Conservation (phyloP, 2,113 vertebrate genomes). For the Leucopternis melanops region DNA sequence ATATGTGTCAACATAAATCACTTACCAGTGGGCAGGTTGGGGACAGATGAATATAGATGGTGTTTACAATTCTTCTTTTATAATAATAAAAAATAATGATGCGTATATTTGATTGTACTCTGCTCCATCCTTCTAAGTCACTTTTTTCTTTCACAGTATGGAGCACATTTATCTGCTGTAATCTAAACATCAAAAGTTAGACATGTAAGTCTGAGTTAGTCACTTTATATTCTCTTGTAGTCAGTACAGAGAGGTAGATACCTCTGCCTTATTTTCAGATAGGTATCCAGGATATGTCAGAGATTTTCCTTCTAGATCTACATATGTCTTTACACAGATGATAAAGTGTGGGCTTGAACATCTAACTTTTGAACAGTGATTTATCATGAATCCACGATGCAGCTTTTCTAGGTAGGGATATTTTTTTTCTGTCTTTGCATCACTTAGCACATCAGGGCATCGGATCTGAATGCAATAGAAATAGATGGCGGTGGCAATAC, state of each 20-base stretch:
- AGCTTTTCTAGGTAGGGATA: background rate
- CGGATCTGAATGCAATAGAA: background rate
- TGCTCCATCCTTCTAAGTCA: conserved; percentile 36
- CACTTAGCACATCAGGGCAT: background rate
- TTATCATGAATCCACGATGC: background rate
- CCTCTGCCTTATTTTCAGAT: background rate
- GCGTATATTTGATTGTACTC: conserved; percentile 7
- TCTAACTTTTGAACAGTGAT: background rate
- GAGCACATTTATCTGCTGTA: background rate
- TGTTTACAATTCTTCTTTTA: conserved; percentile 38
- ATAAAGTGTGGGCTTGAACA: background rate
- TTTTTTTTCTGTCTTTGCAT: background rate
- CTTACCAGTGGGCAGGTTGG: background rate
- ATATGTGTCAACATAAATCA: conserved; percentile 30
- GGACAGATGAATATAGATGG: conserved; percentile 40
- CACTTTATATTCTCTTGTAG: background rate
- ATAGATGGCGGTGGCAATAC: background rate
- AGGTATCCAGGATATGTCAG: background rate
- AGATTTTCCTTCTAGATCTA: background rate
- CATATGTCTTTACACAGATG: background rate
- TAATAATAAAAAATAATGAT: conserved; percentile 52
- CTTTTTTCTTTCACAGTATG: conserved; percentile 5
- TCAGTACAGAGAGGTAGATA: background rate
- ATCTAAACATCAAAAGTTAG: conserved; percentile 12
- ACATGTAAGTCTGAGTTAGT: background rate